Percentiles rank a stretch among this genome's conserved stretches.
Conservation (phyloP, 2,797 vertebrate species). For the Perodicticus potto region DNA sequence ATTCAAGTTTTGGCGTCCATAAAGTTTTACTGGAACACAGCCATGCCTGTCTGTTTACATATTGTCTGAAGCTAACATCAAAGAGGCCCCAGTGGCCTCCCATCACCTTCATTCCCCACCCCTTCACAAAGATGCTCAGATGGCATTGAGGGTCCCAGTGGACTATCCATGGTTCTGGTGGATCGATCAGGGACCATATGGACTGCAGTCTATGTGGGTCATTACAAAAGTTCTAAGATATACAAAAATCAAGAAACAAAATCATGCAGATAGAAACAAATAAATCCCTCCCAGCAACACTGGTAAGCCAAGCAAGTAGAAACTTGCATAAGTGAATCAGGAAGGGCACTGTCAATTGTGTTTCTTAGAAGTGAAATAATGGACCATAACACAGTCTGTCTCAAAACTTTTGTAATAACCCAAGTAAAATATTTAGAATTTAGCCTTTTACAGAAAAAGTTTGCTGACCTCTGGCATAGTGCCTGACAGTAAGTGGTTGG, state of each 20-base stretch:
- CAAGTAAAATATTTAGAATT: neutral
- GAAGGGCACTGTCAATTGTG: no score
- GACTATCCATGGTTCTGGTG: neutral
- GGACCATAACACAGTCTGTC: no score
- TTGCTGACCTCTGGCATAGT: neutral
- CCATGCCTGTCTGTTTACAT: neutral
- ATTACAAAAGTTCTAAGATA: no score
- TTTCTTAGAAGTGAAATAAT: no score
- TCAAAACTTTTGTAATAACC: no score
- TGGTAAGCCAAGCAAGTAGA: no score
- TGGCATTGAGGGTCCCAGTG: neutral
- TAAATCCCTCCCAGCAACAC: no score
- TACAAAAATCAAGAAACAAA: no score
- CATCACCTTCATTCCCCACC: fast-evolving
- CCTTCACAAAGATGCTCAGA: neutral
- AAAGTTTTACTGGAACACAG: neutral
- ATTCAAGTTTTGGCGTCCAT: neutral
- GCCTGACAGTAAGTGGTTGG: neutral
- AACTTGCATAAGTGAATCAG: no score
- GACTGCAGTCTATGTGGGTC: neutral
- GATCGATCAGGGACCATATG: neutral
- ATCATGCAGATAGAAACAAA: no score
- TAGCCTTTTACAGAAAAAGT: neutral
- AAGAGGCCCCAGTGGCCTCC: neutral
- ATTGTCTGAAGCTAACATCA: neutral